Evolutionary conservation across 2,113 vertebrate species (phyloP).

Genomic region (Glaucidium brasilianum): DNA sequence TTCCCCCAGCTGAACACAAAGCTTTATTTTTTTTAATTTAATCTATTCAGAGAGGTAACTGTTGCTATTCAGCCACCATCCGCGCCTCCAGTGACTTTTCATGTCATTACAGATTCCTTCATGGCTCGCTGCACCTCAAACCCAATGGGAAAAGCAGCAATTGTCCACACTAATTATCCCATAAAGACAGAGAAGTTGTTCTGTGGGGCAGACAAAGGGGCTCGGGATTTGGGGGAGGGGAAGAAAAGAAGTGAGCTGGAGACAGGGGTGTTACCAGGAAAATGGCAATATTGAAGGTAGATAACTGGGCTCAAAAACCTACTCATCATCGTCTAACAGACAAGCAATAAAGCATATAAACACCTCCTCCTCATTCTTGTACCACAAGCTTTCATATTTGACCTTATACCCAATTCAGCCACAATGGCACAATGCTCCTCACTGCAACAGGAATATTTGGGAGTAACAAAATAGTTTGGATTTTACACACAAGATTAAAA

Average conservation of each 20-base stretch:
- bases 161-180: constrained; percentile 68
- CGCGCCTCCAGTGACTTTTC: constrained; percentile 59
- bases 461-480: neutral
- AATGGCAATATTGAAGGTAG: neutral
- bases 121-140: constrained; percentile 57
- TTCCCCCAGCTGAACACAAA: constrained; percentile 11
- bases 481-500: neutral
- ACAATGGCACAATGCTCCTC: neutral
- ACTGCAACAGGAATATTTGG: accelerated
- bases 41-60: constrained; percentile 72
- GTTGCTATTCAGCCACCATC: constrained; percentile 68
- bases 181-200: constrained; percentile 60
- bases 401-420: neutral
- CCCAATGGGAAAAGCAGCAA: constrained; percentile 63
- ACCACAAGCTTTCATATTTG: neutral
- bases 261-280: neutral
- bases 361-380: neutral
- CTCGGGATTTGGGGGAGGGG: constrained; percentile 35
- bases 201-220: constrained; percentile 48
- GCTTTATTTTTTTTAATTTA: constrained; percentile 52
- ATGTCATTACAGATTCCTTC: constrained; percentile 64
- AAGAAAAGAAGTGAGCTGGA: constrained; percentile 8
- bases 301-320: neutral
- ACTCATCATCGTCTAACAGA: neutral
- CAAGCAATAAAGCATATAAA: neutral